Evolutionary conservation across 92 coral and sea anemone species (phyloP).

Genomic region (Galaxea fascicularis): DNA sequence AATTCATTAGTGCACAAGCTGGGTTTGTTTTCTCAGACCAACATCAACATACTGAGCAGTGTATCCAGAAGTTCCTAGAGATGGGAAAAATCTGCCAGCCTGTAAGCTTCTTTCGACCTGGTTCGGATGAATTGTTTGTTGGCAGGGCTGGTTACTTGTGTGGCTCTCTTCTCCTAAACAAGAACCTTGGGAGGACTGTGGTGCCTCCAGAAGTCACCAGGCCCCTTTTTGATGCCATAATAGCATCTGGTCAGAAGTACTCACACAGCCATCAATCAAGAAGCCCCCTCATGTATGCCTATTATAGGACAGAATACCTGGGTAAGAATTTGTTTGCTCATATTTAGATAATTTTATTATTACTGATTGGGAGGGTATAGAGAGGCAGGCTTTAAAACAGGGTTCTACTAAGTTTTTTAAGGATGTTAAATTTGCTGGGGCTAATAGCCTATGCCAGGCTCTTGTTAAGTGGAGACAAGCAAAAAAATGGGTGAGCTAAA

Average conservation of each 20-base stretch:
- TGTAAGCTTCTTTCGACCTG: constrained; percentile 71
- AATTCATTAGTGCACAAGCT: too few relatives aligned
- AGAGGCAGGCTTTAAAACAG: too few relatives aligned
- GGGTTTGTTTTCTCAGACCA: constrained; percentile 51
- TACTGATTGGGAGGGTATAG: not conserved
- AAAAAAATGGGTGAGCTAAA: too few relatives aligned
- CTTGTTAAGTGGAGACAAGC: too few relatives aligned
- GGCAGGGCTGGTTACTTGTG: constrained; percentile 96
- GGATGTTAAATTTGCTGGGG: not conserved
- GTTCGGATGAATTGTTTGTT: constrained; percentile 91
- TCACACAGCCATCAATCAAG: constrained; percentile 66
- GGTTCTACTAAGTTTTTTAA: too few relatives aligned
- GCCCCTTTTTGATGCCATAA: constrained; percentile 79
- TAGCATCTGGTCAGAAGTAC: constrained; percentile 80
- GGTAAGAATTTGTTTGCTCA: constrained; percentile 50
- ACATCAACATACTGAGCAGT: constrained; percentile 72
- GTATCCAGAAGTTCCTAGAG: constrained; percentile 71
- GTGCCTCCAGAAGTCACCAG: constrained; percentile 76
- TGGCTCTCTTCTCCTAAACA: constrained; percentile 79
- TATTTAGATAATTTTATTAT: not conserved
- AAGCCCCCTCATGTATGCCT: constrained; percentile 91
- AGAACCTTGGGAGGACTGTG: constrained; percentile 70
- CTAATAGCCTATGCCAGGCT: too few relatives aligned
- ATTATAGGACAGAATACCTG: constrained; percentile 85
- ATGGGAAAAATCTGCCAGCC: constrained; percentile 82